These are phyloP conservation scores for Elysia crispata DNA, from an alignment of 2,888 invertebrate species.

Conservation along the genomic window DNA sequence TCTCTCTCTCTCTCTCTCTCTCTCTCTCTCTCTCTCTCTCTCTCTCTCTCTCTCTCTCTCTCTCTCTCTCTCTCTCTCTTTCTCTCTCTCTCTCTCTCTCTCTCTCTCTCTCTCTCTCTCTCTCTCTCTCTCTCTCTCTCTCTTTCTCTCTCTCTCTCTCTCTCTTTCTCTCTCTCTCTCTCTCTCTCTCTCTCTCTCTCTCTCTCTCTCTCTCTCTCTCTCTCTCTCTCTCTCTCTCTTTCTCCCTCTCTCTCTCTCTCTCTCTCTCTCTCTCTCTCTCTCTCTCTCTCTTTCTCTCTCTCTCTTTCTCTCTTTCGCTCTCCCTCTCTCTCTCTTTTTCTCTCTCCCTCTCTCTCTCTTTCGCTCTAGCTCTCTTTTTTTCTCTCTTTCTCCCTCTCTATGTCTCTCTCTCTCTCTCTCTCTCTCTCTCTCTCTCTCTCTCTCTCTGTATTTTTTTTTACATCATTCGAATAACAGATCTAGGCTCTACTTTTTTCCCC, in stretches of 20 bases:
- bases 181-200: conserved; percentile 21
- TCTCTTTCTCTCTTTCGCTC: background rate
- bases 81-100: too few species aligned
- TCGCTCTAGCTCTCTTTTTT: background rate
- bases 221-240: conserved; percentile 20
- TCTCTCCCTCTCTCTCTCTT: conserved; percentile 26
- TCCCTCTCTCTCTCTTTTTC: conserved; percentile 20
- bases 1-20: too few species aligned
- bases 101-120: too few species aligned
- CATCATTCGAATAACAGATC: too few species aligned
- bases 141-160: background rate
- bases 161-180: background rate
- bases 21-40: too few species aligned
- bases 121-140: too few species aligned
- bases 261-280: conserved; percentile 18
- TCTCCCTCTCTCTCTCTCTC: conserved; percentile 28
- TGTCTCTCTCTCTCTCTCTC: background rate
- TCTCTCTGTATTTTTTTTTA: background rate
- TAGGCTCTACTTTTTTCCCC: too few species aligned
- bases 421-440: background rate
- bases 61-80: too few species aligned
- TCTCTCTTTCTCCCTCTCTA: background rate
- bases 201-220: background rate
- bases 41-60: too few species aligned
- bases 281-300: conserved; percentile 15